Base-by-base conservation (phyloP, 1,140 invertebrate species). In the Spodoptera frugiperda region DNA sequence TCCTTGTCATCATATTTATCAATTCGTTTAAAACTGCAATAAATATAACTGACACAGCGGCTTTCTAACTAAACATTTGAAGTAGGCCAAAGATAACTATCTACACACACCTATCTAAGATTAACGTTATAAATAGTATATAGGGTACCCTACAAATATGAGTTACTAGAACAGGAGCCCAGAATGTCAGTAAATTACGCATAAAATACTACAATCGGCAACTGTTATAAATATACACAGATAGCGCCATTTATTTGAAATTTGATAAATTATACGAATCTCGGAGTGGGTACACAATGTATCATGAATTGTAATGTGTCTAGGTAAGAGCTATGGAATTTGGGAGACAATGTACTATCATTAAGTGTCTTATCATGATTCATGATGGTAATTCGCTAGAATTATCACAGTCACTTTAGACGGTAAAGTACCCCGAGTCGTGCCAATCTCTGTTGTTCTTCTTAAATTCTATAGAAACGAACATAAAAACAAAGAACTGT, bases 291-390 rank as follows among this genome's bases (percentile, higher is more conserved):
- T 61, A 61, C 15, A 61, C 39, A 44, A 44, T 61, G 57, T 61
- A 61, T 61, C 57, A 61, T 15, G 39, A n/a, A 61, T 61, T 61
- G 33, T 61, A 10, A 44, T 3, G 57, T 65, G 21, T 48, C 21
- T 48, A 25, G 12, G 33, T 65, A 48, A 65, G n/a, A 48, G 33
- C 39, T 14, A 49, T 61, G 71, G 55, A 59, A 73, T 73, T 19
- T 61, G 19, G 19, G 55, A 73, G 54, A 73, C 71, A 73, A 61
- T 73, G 54, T 72, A 44, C 71, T 46, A 49, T 61, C 55, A 48
- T 73, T 14, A 73, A 73, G 57, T 17, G 44, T 49, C 71, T 73
- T 73, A 73, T 73, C 70, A 49, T 73, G 55, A 73, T 73, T 73
- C 59, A 73, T 73, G 19, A 59, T 59, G 19, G 48, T 44, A 61